These are phyloP conservation scores for Drosophila miranda DNA, from an alignment of 1,140 invertebrate species.

Conservation along the genomic window DNA sequence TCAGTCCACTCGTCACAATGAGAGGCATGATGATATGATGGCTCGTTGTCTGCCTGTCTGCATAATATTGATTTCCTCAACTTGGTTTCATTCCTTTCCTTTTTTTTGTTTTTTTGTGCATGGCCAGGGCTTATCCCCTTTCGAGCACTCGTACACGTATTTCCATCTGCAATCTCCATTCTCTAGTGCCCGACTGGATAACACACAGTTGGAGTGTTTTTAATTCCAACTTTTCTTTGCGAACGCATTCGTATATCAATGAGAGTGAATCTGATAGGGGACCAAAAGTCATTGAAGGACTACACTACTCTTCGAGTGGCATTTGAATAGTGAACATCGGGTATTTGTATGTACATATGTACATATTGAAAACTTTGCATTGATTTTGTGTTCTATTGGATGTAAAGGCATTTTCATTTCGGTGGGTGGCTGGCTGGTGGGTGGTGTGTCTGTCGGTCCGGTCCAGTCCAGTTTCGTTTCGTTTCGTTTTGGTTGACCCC, in stretches of 20 bases:
- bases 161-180: conserved; percentile 31
- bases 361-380: conserved; percentile 10
- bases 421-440: not conserved
- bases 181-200: conserved; percentile 60
- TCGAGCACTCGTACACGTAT: conserved; percentile 7
- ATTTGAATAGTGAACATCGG: conserved; percentile 22
- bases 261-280: conserved; percentile 48
- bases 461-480: not conserved
- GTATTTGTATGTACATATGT: no score
- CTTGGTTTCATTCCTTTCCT: conserved; percentile 1
- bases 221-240: conserved; percentile 69
- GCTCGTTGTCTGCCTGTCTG: conserved; percentile 29
- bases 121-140: conserved; percentile 37
- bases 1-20: conserved; percentile 21
- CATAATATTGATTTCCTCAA: conserved; percentile 67
- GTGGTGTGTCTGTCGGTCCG: conserved; percentile 10
- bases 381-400: conserved; percentile 39
- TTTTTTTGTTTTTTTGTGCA: conserved; percentile 12
- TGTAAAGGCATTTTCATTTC: conserved; percentile 34
- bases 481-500: conserved; percentile 18
- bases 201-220: conserved; percentile 72
- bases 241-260: conserved; percentile 51
- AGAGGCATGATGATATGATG: conserved; percentile 17
- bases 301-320: conserved; percentile 24
- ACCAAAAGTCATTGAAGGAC: conserved; percentile 55